Evolutionary conservation across 2,113 vertebrate genomes (phyloP), one percentile per base, ranked within the genome.

Genomic region (Fulmarus glacialis): DNA sequence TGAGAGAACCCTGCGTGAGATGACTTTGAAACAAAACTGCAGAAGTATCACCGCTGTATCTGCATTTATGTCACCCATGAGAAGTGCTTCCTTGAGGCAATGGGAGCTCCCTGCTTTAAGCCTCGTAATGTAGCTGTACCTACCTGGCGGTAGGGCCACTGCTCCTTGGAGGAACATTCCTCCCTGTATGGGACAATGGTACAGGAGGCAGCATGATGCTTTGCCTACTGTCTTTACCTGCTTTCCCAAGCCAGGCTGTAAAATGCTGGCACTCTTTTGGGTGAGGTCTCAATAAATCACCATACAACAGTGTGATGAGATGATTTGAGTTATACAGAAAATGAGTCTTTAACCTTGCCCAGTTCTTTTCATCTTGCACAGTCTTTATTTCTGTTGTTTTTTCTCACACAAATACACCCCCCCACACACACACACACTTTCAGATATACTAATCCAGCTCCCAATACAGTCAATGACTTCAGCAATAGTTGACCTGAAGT

Each of bases 51-150:
- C 15, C 2, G 1, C n/a, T 67, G 22, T 20, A 8, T 27, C 38
- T 38, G 7, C 29, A 6, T 50, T 83, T 55, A 12, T 82, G 22
- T 74, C n/a, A 20, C 18, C 9, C 45, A 4, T 7, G 2, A 40
- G 32, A 22, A 38, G 27, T 6, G 43, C 36, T 42, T 66, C 45
- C 56, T 58, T 1, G 3, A 40, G 38, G 21, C 8, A 45, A 9
- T 6, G 42, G 78, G 50, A 74, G 19, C 6, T 78, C n/a, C 30
- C 47, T 78, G 30, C 81, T 60, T 45, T 36, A 60, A 93, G 20
- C 7, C 34, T 78, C 1, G 0, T 9, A 2, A 2, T 6, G n/a
- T 3, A 42, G 36, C 58, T 75, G 38, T 40, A 34, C 24, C 68
- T 42, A 2, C 13, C 24, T 45, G 48, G 24, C 1, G 6, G 42